Conservation (phyloP, 2,113 vertebrate genomes). For the Aythya baeri region DNA sequence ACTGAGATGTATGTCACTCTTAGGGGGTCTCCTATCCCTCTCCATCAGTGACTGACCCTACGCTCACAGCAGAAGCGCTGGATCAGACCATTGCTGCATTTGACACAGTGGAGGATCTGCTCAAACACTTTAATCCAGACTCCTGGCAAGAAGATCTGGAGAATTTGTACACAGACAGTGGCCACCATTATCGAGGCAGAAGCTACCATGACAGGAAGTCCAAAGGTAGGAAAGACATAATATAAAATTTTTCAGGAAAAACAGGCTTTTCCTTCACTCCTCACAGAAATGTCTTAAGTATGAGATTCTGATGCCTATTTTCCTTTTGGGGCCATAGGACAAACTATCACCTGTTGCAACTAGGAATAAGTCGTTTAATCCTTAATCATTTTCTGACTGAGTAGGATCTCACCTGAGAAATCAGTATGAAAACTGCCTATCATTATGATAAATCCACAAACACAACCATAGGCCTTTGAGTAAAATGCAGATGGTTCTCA, state of each 20-base stretch:
- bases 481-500: conserved; percentile 34
- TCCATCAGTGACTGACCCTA: conserved; percentile 80
- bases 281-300: background rate
- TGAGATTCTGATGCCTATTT: background rate
- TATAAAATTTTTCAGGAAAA: background rate
- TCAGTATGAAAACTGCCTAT: background rate
- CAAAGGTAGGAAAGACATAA: conserved; percentile 82
- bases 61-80: conserved; percentile 84
- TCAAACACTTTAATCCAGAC: conserved; percentile 87
- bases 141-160: conserved; percentile 94
- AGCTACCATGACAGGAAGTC: conserved; percentile 89
- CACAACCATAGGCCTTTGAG: background rate
- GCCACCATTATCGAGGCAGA: conserved; percentile 83
- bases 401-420: background rate
- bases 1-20: conserved; percentile 76
- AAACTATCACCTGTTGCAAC: background rate
- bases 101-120: conserved; percentile 91
- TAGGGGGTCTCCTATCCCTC: conserved; percentile 79
- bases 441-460: background rate
- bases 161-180: conserved; percentile 86
- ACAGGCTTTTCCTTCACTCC: background rate
- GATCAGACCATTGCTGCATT: conserved; percentile 90
- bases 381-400: background rate
- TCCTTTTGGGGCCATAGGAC: background rate
- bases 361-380: background rate